Base-by-base conservation (phyloP, 1,140 invertebrate genomes). In the Agrypnia vestita region DNA sequence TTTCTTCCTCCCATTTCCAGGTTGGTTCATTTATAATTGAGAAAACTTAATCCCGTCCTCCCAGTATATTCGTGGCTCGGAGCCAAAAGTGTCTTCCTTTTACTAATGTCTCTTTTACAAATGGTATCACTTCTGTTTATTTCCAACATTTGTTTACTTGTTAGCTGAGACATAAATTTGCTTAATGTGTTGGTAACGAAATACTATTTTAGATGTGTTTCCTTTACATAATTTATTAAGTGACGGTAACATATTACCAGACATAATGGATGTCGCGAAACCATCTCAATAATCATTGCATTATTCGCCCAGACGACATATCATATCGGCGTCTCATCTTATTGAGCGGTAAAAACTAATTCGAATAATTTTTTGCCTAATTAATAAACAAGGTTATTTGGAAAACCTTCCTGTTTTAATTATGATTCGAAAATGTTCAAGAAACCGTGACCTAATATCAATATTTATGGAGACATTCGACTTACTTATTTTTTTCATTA, bases 101-200 rank as follows among this genome's bases (percentile, higher is more conserved):
- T 49, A 71, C 67, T 71, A 71, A 51, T 71, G 67, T 71, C 67
- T 47, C 19, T 25, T 71, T 71, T 49, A 71, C 67, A 71, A 49
- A 71, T 49, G 67, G 47, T 47, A 71, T 71, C 67, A 71, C 67
- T 71, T 51, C 67, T 19, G 67, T 71, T 71, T 71, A 71, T 71
- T 51, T 49, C 67, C 46, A 71, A 71, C 67, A 71, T 71, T 71
- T 71, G 67, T 71, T 71, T 71, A 71, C 67, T 71, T 71, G 67
- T 49, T 71, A 49, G 46, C 46, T 49, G 17, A 49, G 51, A 51
- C n/a, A 49, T 51, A 51, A 71, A 71, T 71, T 71, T 71, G 9
- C 17, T 71, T 71, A 71, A 71, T 71, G 67, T 46, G 67, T 51
- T 71, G 15, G 67, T 71, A 71, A 71, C 67, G 9, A 71, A 71